Percentiles rank a stretch among this genome's conserved stretches.
Evolutionary conservation across 2,113 vertebrate species (phyloP).

Genomic region (Platysternon megacephalum): DNA sequence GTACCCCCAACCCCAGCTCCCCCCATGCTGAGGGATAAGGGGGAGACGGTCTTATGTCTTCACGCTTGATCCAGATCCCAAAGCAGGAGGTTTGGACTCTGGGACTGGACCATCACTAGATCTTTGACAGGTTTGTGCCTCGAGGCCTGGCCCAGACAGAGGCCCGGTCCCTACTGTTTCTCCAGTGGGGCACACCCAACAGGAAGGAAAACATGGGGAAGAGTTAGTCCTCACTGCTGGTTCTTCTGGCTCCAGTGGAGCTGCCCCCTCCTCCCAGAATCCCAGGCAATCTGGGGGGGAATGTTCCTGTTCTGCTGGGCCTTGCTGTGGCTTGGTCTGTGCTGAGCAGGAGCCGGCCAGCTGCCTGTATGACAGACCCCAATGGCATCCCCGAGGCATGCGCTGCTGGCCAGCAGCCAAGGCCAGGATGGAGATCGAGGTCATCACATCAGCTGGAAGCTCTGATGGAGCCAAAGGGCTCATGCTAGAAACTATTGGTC

Average conservation of each 20-base stretch:
- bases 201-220: background rate
- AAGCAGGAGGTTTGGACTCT: accelerated
- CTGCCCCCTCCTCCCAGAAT: background rate
- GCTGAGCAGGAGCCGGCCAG: background rate
- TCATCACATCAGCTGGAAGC: background rate
- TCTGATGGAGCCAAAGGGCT: background rate
- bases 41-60: background rate
- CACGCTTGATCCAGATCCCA: accelerated
- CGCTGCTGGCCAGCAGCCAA: background rate
- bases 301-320: too few relatives aligned
- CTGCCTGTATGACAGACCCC: background rate
- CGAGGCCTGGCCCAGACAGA: background rate
- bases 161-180: background rate
- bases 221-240: background rate
- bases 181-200: background rate
- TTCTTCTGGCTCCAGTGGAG: accelerated
- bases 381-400: too few relatives aligned
- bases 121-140: accelerated
- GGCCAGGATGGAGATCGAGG: too few relatives aligned
- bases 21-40: accelerated
- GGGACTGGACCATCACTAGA: accelerated
- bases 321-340: background rate
- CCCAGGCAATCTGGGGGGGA: background rate
- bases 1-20: background rate
- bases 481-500: background rate